Conservation (phyloP, 2,113 vertebrate species). For the Hippocampus barbouri region DNA sequence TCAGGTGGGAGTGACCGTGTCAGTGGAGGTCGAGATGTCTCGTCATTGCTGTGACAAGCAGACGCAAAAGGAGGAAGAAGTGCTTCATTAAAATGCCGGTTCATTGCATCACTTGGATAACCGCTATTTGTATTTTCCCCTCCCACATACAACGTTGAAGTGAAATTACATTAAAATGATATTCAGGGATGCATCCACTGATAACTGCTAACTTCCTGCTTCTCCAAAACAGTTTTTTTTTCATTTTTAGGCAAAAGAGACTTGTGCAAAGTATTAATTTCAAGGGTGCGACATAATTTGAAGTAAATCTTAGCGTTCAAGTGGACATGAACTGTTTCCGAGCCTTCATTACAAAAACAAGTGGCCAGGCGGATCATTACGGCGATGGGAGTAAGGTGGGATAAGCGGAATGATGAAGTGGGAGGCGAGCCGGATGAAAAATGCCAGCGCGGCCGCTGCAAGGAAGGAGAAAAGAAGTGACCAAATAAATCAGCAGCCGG, state of each 20-base stretch:
- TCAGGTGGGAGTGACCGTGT: background rate
- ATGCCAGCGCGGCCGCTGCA: background rate
- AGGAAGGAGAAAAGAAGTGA: slow-evolving; percentile 1
- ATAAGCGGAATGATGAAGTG: background rate
- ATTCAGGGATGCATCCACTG: no score
- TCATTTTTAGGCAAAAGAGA: no score
- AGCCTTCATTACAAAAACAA: background rate
- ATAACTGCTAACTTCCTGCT: no score
- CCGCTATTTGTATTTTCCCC: no score
- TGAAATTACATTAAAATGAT: no score
- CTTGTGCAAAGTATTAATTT: no score
- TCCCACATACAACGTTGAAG: no score
- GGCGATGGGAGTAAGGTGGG: background rate
- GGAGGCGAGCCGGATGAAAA: background rate
- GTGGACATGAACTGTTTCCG: background rate
- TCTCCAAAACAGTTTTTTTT: no score
- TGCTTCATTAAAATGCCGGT: background rate
- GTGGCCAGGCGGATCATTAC: background rate
- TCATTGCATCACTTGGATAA: background rate
- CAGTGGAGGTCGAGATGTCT: background rate
- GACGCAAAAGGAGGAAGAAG: background rate
- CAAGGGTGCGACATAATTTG: no score
- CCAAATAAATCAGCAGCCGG: slow-evolving; percentile 7
- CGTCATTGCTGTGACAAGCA: background rate
- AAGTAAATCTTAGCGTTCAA: background rate